phyloP scores from a whole-genome alignment of 1,140 invertebrate species.

The Neodiprion fabricii region DNA sequence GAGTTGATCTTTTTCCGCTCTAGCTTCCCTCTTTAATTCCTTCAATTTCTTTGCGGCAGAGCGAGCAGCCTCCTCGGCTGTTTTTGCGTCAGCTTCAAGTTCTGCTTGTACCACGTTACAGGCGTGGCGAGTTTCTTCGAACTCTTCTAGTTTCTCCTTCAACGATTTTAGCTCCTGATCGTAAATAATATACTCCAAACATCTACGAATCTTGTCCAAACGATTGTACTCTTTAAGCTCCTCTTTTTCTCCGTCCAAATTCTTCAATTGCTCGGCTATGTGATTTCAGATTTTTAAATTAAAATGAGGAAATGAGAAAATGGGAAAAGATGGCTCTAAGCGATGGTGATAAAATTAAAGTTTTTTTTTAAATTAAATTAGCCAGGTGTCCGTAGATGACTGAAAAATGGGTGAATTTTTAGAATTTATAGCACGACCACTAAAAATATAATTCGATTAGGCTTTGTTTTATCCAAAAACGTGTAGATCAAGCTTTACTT shows the following conservation, averaged over 20 bases:
- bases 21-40: slow-evolving; percentile 88
- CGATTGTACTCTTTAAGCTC: slow-evolving; percentile 99
- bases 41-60: slow-evolving; percentile 81
- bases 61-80: slow-evolving; percentile 91
- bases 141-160: slow-evolving; percentile 89
- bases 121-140: slow-evolving; percentile 86
- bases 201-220: slow-evolving; percentile 94
- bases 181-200: slow-evolving; percentile 97
- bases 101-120: slow-evolving; percentile 91
- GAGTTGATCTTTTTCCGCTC: slow-evolving; percentile 87
- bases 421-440: no score
- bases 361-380: no score
- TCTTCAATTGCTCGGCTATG: slow-evolving; percentile 89
- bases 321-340: no score
- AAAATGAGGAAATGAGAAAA: background rate
- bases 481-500: no score
- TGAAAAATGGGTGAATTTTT: no score
- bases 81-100: slow-evolving; percentile 82
- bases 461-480: no score
- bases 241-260: slow-evolving; percentile 98
- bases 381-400: no score
- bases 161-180: slow-evolving; percentile 96
- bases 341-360: no score
- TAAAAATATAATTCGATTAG: no score
- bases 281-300: background rate